A percentile compares a stretch with the other conserved stretches of the same genome.
These are phyloP conservation scores for Poicephalus meyeri DNA, from an alignment of 2,113 vertebrate species.

Conservation along the genomic window DNA sequence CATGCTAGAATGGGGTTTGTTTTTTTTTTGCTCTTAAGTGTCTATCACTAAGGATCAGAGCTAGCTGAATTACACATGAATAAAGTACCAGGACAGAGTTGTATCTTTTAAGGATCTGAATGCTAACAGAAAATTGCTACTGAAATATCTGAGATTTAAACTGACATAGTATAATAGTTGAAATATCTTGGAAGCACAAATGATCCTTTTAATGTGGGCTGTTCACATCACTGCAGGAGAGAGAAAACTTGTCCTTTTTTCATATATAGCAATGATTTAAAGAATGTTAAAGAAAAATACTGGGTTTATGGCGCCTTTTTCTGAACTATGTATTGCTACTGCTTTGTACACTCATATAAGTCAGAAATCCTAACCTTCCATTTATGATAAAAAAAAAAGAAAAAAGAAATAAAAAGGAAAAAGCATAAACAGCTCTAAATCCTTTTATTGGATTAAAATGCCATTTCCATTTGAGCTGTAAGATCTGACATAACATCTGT, in stretches of 20 bases:
- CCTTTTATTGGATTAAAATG: background rate
- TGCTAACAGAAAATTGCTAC: background rate
- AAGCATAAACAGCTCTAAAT: background rate
- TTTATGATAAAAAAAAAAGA: background rate
- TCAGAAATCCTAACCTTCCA: background rate
- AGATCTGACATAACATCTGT: background rate
- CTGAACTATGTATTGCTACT: background rate
- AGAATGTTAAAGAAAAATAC: background rate
- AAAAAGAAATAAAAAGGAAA: rapidly evolving
- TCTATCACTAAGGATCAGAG: background rate
- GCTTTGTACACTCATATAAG: background rate
- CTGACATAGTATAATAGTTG: background rate
- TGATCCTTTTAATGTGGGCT: background rate
- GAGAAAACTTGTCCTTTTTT: background rate
- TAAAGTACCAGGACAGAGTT: background rate
- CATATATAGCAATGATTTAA: background rate
- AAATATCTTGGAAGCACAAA: background rate
- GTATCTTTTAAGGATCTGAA: background rate
- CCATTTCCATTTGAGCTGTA: background rate
- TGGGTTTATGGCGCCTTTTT: background rate
- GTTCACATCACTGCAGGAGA: background rate
- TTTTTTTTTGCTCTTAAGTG: background rate
- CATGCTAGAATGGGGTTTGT: no score
- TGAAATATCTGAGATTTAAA: background rate
- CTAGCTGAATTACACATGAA: background rate